Conservation (phyloP, 1,140 invertebrate species). For the Megalonaias nervosa region DNA sequence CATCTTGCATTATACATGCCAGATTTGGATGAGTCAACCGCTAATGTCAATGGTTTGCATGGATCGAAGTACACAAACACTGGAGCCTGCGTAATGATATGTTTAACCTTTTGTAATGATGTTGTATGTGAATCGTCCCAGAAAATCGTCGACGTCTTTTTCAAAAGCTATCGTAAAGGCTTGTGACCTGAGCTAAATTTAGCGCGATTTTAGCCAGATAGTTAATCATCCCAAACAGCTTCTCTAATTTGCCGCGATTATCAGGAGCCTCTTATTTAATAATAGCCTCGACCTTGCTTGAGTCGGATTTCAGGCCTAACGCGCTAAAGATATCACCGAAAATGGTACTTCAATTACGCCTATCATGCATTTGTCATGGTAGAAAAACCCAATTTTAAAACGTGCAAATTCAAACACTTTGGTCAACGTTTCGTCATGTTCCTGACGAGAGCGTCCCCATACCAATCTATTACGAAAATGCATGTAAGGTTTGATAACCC, state of each 20-base stretch:
- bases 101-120: conserved; percentile 28
- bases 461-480: not conserved
- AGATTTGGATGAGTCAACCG: conserved; percentile 39
- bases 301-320: conserved; percentile 58
- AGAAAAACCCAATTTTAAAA: not conserved
- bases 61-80: conserved; percentile 28
- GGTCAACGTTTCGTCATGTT: conserved; percentile 1
- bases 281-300: conserved; percentile 68
- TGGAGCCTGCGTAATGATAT: not conserved
- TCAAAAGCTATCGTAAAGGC: conserved; percentile 30
- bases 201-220: conserved; percentile 65
- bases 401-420: not conserved
- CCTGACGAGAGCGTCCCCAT: not conserved
- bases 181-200: conserved; percentile 32
- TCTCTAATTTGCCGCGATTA: conserved; percentile 60
- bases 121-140: not conserved
- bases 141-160: conserved; percentile 33
- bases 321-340: conserved; percentile 25
- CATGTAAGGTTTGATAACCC: not conserved
- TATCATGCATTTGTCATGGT: not conserved
- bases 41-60: conserved; percentile 18
- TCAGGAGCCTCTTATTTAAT: conserved; percentile 61
- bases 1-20: conserved; percentile 70
- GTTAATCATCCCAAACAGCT: conserved; percentile 67
- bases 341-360: conserved; percentile 41